Evolutionary conservation across 2,888 invertebrate genomes (phyloP).

Genomic region (Drosophila koepferae): DNA sequence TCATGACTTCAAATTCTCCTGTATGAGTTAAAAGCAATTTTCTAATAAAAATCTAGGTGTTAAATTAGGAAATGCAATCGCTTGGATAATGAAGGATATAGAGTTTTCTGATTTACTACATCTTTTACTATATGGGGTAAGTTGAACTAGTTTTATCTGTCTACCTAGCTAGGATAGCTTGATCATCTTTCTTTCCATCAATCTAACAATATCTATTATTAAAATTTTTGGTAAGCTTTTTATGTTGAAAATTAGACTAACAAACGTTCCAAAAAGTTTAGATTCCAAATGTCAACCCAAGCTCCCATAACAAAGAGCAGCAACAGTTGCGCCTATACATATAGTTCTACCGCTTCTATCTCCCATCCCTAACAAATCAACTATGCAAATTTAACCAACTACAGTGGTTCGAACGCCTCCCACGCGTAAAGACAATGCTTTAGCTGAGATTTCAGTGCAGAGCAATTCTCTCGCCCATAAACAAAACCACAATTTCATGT

Average conservation of each 20-base stretch:
- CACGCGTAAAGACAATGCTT: conserved; percentile 45
- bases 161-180: too few relatives aligned
- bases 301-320: neutral
- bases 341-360: neutral
- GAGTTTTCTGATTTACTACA: too few relatives aligned
- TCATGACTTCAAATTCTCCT: neutral
- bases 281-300: neutral
- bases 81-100: too few relatives aligned
- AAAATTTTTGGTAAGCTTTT: too few relatives aligned
- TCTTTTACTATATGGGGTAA: too few relatives aligned
- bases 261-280: too few relatives aligned
- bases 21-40: neutral
- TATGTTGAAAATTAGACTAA: too few relatives aligned
- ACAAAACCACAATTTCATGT: conserved; percentile 34
- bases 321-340: neutral
- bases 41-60: neutral
- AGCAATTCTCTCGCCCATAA: conserved; percentile 17
- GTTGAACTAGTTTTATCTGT: too few relatives aligned
- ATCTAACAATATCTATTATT: too few relatives aligned
- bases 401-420: neutral
- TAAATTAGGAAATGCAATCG: neutral
- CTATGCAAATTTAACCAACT: conserved; percentile 5
- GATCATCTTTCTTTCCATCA: too few relatives aligned
- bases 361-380: conserved; percentile 4
- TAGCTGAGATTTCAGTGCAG: conserved; percentile 21